Conservation (phyloP, 2,113 vertebrate species). For the Nibea coibor region DNA sequence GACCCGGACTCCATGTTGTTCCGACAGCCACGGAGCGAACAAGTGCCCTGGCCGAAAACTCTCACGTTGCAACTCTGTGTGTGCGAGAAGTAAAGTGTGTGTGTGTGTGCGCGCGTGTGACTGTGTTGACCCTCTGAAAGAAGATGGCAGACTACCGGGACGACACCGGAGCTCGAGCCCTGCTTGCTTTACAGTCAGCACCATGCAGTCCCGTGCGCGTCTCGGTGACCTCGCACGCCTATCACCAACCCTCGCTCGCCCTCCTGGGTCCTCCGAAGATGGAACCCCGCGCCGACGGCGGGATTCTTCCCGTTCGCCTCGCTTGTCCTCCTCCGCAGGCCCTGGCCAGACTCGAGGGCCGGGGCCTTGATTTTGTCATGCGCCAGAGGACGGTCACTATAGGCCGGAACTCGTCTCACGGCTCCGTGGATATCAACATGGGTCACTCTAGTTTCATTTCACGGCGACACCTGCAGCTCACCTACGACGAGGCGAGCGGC, state of each 20-base stretch:
- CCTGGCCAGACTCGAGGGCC: constrained; percentile 86
- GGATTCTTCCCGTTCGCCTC: constrained; percentile 76
- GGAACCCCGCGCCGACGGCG: constrained; percentile 58
- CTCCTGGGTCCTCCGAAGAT: constrained; percentile 64
- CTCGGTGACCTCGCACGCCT: constrained; percentile 79
- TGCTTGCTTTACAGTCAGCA: constrained; percentile 91
- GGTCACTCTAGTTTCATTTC: constrained; percentile 98
- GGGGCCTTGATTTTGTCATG: constrained; percentile 97
- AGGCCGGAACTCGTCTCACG: constrained; percentile 97
- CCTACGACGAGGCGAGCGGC: constrained; percentile 88
- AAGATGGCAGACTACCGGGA: constrained; percentile 92
- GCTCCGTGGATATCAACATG: constrained; percentile 97
- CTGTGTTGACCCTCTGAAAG: constrained; percentile 70
- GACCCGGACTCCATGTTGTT: constrained; percentile 84
- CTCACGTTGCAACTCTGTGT: constrained; percentile 77
- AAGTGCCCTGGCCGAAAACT: constrained; percentile 76
- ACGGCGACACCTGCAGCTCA: constrained; percentile 94
- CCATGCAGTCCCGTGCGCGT: constrained; percentile 89
- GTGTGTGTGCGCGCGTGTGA: constrained; percentile 26
- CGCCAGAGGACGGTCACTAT: constrained; percentile 94
- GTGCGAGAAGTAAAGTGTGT: constrained; percentile 68
- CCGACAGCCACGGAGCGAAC: constrained; percentile 79
- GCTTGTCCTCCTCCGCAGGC: constrained; percentile 76
- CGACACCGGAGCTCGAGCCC: constrained; percentile 91
- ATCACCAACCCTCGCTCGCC: constrained; percentile 73